A percentile compares a stretch with the other conserved stretches of the same genome.
phyloP scores from a whole-genome alignment of 2,113 vertebrate genomes.

The Numida meleagris region DNA sequence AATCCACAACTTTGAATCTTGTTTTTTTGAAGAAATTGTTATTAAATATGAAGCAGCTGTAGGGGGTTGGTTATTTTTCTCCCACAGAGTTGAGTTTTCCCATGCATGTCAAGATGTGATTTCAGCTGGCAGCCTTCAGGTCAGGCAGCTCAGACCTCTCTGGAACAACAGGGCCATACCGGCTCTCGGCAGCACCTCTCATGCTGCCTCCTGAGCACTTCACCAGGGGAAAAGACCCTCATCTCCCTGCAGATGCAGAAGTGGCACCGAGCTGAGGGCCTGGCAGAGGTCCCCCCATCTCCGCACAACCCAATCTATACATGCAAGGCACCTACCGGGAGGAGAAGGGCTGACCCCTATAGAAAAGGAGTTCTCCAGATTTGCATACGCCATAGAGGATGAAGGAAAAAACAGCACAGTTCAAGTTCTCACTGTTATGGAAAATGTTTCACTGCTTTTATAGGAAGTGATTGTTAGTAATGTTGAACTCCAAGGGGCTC shows the following conservation, averaged over 20 bases:
- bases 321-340: accelerated
- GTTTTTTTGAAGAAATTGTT: neutral
- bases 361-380: neutral
- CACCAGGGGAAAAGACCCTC: neutral
- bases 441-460: neutral
- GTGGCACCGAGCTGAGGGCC: neutral
- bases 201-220: slow-evolving; percentile 17
- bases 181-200: neutral
- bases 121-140: neutral
- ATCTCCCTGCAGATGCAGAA: neutral
- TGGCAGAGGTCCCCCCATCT: neutral
- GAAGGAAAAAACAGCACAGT: neutral
- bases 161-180: neutral
- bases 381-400: neutral
- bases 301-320: neutral
- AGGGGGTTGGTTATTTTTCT: neutral
- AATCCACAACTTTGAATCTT: neutral
- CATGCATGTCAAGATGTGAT: neutral
- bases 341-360: neutral
- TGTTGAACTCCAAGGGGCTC: neutral
- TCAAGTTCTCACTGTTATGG: neutral
- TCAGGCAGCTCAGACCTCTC: neutral
- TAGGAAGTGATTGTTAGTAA: neutral
- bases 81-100: neutral
- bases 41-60: neutral